A percentile compares a stretch with the other conserved stretches of the same genome.
Conservation (phyloP, 2,113 vertebrate genomes). For the Psilopsiagon aurifrons region DNA sequence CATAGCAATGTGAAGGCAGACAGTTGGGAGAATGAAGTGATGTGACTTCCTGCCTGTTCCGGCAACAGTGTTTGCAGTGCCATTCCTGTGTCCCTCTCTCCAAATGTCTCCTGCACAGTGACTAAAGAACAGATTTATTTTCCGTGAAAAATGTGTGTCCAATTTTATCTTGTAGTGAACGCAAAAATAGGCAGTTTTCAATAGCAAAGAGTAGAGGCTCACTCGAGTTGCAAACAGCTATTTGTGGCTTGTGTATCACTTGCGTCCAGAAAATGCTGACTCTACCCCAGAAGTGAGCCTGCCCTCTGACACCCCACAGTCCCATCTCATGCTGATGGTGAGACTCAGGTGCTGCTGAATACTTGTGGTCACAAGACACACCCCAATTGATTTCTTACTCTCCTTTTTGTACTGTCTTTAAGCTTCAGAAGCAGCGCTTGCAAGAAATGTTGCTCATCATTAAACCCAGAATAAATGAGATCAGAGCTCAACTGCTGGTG, state of each 20-base stretch:
- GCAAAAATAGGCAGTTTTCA: neutral
- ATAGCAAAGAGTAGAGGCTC: neutral
- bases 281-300: neutral
- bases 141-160: neutral
- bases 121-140: neutral
- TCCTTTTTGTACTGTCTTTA: neutral
- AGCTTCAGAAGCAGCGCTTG: neutral
- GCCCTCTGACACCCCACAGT: neutral
- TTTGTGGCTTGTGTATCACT: neutral
- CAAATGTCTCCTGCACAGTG: neutral
- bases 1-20: no score
- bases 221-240: neutral
- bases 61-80: no score
- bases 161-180: neutral
- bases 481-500: rapidly evolving
- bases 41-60: no score
- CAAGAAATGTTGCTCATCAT: neutral
- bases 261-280: neutral
- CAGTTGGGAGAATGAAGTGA: no score
- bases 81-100: neutral
- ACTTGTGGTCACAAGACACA: neutral
- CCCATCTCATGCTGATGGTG: neutral
- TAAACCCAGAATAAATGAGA: neutral
- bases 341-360: neutral
- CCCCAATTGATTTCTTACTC: neutral